Conservation (phyloP, 2,888 invertebrate genomes). For the Eremobia ochroleuca region DNA sequence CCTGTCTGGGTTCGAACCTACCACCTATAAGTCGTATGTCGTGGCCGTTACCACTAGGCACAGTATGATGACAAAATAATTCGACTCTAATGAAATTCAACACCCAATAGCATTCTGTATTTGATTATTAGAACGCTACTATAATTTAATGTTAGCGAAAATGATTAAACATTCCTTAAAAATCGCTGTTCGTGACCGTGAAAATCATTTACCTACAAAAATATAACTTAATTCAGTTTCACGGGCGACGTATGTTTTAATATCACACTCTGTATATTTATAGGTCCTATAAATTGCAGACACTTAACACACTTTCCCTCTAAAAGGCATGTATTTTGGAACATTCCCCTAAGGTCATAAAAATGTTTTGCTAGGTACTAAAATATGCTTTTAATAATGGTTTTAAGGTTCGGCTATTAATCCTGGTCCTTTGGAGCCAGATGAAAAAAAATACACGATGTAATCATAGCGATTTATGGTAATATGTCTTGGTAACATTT, state of each 20-base stretch:
- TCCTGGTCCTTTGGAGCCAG: constrained; percentile 53
- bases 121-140: too few species aligned
- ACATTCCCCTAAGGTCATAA: constrained; percentile 64
- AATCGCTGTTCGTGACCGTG: not conserved
- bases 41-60: too few species aligned
- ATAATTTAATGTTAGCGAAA: not conserved
- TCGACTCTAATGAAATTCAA: too few species aligned
- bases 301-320: constrained; percentile 58
- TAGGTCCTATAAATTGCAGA: constrained; percentile 57
- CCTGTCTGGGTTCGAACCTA: too few species aligned
- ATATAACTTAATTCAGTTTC: constrained; percentile 32
- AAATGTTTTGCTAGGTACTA: constrained; percentile 65
- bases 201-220: constrained; percentile 22
- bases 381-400: constrained; percentile 70
- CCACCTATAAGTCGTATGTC: too few species aligned
- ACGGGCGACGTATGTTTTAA: constrained; percentile 44
- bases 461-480: constrained; percentile 63
- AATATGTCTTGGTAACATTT: constrained; percentile 55
- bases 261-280: constrained; percentile 57
- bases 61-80: too few species aligned
- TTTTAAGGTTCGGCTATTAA: constrained; percentile 64
- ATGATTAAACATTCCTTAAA: not conserved
- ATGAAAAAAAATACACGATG: constrained; percentile 66
- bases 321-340: constrained; percentile 57
- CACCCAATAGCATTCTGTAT: too few species aligned